phyloP scores from a whole-genome alignment of 2,888 invertebrate species.

The Apamea sordens region DNA sequence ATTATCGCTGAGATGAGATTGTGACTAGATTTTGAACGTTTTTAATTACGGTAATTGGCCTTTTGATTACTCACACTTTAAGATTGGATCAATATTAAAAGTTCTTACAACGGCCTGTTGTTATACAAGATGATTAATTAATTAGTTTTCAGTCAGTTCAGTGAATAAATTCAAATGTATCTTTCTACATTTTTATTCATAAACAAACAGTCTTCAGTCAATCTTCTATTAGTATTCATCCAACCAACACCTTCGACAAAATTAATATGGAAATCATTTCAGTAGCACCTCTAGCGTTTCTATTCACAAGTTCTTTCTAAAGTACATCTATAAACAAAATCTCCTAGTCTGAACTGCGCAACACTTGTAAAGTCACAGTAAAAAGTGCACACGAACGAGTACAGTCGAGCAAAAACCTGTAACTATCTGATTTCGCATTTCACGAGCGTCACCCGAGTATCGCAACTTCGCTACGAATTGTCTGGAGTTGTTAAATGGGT shows the following conservation, averaged over 20 bases:
- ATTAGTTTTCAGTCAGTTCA: no score
- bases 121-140: no score
- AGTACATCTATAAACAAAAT: constrained; percentile 61
- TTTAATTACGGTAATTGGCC: no score
- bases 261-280: not conserved
- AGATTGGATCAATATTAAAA: no score
- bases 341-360: constrained; percentile 52
- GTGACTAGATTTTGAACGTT: no score
- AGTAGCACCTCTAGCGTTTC: not conserved
- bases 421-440: constrained; percentile 83
- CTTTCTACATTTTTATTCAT: no score
- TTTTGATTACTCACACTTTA: no score
- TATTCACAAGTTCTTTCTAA: constrained; percentile 19
- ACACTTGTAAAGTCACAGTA: constrained; percentile 66
- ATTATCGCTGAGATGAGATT: no score
- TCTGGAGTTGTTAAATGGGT: constrained; percentile 65
- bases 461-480: constrained; percentile 61
- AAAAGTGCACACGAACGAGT: constrained; percentile 70
- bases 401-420: constrained; percentile 75
- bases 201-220: no score
- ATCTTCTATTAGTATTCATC: no score
- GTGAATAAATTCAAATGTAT: no score
- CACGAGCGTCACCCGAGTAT: constrained; percentile 76
- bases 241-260: not conserved
- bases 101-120: no score